These are phyloP conservation scores for Acanthosepion pharaonis DNA, from an alignment of 2,888 invertebrate species.

Conservation along the genomic window DNA sequence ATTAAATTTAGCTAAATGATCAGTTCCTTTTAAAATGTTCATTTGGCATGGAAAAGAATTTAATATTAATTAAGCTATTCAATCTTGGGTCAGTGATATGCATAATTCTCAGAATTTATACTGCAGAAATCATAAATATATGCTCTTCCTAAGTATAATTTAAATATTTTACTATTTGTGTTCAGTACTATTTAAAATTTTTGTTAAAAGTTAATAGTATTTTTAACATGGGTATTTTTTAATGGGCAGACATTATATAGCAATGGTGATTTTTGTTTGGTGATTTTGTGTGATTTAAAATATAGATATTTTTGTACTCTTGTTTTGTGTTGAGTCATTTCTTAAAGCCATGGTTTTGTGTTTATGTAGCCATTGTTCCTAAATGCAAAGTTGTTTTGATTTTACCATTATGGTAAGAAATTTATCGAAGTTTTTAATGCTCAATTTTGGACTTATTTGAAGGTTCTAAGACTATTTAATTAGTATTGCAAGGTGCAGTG, in stretches of 20 bases:
- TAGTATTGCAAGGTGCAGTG: conserved; percentile 33
- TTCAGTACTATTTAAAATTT: not conserved
- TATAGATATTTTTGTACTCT: not conserved
- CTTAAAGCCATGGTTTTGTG: not conserved
- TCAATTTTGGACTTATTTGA: conserved; percentile 33
- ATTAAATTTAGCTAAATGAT: conserved; percentile 20
- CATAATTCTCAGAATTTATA: not conserved
- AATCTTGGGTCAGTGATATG: conserved; percentile 6
- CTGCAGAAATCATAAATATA: not conserved
- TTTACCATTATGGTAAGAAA: conserved; percentile 17
- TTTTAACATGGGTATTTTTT: not conserved
- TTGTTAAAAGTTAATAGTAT: not conserved
- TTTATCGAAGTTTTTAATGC: conserved; percentile 33
- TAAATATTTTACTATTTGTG: not conserved
- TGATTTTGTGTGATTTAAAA: not conserved
- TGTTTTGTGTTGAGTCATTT: not conserved
- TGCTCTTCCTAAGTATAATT: not conserved
- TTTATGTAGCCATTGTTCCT: not conserved
- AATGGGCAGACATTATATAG: not conserved
- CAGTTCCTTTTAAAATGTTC: not conserved
- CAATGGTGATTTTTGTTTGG: not conserved
- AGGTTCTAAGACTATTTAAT: conserved; percentile 22
- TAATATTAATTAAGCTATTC: not conserved
- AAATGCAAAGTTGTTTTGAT: not conserved
- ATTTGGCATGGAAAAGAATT: not conserved